Percentiles rank a stretch among this genome's conserved stretches.
Conservation (phyloP, 1,140 invertebrate genomes). For the Protaetia brevitarsis region DNA sequence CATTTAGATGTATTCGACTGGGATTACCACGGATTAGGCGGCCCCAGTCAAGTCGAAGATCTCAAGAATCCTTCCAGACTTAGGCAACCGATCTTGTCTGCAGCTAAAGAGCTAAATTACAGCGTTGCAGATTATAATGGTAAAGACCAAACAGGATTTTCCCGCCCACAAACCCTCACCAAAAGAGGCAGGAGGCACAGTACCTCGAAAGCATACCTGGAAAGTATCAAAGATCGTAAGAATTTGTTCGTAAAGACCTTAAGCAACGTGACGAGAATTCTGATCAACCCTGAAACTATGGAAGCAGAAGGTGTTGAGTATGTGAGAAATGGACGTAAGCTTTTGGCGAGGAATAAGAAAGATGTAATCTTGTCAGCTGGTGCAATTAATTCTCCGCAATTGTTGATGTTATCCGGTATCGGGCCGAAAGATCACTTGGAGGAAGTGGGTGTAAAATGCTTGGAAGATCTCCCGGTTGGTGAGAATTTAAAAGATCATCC, state of each 20-base stretch:
- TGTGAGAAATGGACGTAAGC: conserved; percentile 46
- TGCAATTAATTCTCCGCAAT: conserved; percentile 71
- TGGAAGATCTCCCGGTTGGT: conserved; percentile 54
- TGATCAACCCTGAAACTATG: conserved; percentile 16
- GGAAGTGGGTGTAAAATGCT: conserved; percentile 45
- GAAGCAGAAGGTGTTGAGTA: conserved; percentile 44
- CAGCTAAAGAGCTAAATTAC: conserved; percentile 57
- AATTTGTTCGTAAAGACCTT: conserved; percentile 48
- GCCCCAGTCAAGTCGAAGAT: conserved; percentile 57
- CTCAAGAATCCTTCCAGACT: conserved; percentile 19
- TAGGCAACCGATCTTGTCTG: conserved; percentile 51
- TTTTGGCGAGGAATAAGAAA: conserved; percentile 54
- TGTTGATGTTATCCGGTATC: conserved; percentile 75
- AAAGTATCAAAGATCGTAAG: conserved; percentile 42
- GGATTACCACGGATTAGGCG: conserved; percentile 54
- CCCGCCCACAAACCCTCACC: conserved; percentile 63
- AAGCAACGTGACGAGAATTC: conserved; percentile 10
- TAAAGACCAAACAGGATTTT: conserved; percentile 60
- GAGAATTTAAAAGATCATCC: conserved; percentile 57
- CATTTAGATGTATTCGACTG: conserved; percentile 55
- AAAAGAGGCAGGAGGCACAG: conserved; percentile 65
- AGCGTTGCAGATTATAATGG: conserved; percentile 57
- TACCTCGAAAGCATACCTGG: conserved; percentile 62
- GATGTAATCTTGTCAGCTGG: conserved; percentile 71
- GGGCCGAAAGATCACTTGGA: conserved; percentile 65